phyloP scores from a whole-genome alignment of 2,888 invertebrate species.

The Rotaria socialis region DNA sequence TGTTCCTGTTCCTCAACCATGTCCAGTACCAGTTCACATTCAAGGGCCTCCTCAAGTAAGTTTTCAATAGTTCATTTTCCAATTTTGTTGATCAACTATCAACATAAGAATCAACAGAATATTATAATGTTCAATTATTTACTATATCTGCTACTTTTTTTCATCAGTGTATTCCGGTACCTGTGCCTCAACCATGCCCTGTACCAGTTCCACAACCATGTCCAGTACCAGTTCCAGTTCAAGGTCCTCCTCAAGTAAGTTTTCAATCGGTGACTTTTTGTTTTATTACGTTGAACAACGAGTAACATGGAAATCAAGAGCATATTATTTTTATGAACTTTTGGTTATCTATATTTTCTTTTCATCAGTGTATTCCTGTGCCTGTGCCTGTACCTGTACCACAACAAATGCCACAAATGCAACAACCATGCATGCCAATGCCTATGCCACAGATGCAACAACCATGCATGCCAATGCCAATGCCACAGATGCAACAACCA shows the following conservation, averaged over 20 bases:
- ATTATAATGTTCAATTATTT: not conserved
- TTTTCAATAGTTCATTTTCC: not conserved
- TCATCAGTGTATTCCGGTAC: not conserved
- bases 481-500: not conserved
- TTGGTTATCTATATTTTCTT: too few species aligned
- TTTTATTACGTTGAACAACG: too few species aligned
- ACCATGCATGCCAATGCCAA: not conserved
- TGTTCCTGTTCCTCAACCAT: slow-evolving; percentile 18
- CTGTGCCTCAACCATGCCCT: slow-evolving; percentile 21
- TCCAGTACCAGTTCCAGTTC: slow-evolving; percentile 20
- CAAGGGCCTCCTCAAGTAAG: slow-evolving; percentile 25
- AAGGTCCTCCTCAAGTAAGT: too few species aligned
- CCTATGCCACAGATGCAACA: not conserved
- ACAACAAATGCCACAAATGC: not conserved
- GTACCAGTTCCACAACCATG: slow-evolving; percentile 39
- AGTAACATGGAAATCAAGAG: too few species aligned
- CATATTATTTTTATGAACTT: too few species aligned
- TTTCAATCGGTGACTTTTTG: too few species aligned
- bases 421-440: not conserved
- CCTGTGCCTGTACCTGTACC: not conserved
- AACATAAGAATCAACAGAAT: not conserved
- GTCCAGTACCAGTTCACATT: slow-evolving; percentile 28
- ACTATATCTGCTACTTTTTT: not conserved
- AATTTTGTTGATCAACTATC: not conserved
- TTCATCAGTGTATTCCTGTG: not conserved